Evolutionary conservation across 1,140 invertebrate genomes (phyloP).

Genomic region (honey bee (Apis mellifera)): DNA sequence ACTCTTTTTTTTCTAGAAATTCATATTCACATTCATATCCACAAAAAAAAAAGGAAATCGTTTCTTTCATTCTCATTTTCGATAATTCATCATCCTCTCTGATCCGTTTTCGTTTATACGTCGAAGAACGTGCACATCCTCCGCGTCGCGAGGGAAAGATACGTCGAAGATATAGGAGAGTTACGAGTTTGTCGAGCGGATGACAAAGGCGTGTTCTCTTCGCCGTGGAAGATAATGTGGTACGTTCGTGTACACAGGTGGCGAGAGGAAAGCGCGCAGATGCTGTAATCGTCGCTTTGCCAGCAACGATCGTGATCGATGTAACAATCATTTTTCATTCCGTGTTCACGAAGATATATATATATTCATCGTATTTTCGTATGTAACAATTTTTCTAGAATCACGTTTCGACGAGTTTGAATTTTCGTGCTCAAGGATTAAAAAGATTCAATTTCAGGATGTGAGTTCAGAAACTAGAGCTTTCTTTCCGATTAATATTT

Average conservation of each 20-base stretch:
- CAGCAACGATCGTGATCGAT: conserved; percentile 15
- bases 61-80: too few relatives aligned
- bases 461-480: too few relatives aligned
- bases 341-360: not conserved
- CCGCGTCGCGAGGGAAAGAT: conserved; percentile 44
- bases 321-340: not conserved
- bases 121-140: conserved; percentile 22
- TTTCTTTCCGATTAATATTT: too few relatives aligned
- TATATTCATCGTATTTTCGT: too few relatives aligned
- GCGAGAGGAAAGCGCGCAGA: conserved; percentile 69
- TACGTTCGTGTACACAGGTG: conserved; percentile 77
- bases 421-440: too few relatives aligned
- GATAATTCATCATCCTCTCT: too few relatives aligned
- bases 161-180: conserved; percentile 59
- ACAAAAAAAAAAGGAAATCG: too few relatives aligned
- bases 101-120: not conserved
- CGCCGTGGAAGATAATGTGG: conserved; percentile 69
- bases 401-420: too few relatives aligned
- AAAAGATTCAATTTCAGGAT: too few relatives aligned
- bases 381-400: too few relatives aligned
- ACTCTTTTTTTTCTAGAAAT: too few relatives aligned
- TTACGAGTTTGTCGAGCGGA: conserved; percentile 64
- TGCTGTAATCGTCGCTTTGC: conserved; percentile 68
- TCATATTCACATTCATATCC: too few relatives aligned
- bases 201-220: conserved; percentile 73